phyloP scores from a whole-genome alignment of 2,888 invertebrate species.

The Abrostola triplasia region DNA sequence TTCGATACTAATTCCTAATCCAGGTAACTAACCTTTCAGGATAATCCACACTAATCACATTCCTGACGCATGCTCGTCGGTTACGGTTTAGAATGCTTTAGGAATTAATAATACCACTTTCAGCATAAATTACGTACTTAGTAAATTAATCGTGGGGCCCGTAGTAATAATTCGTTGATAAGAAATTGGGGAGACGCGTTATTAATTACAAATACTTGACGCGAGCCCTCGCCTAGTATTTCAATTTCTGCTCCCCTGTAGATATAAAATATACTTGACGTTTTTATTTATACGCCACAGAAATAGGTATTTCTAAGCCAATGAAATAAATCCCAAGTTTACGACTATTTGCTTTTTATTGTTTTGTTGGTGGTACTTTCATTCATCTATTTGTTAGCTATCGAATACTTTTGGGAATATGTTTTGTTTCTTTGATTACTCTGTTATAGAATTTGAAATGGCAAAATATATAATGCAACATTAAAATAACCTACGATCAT shows the following conservation, averaged over 20 bases:
- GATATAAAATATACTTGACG: constrained; percentile 6
- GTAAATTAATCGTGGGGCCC: background rate
- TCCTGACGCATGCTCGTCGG: no score
- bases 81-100: background rate
- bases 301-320: background rate
- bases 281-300: constrained; percentile 9
- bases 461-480: no score
- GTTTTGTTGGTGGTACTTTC: constrained; percentile 8
- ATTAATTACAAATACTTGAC: constrained; percentile 9
- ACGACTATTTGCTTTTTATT: constrained; percentile 15
- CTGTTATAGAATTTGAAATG: no score
- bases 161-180: constrained; percentile 6
- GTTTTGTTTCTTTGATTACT: constrained; percentile 8
- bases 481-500: no score
- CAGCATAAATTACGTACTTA: background rate
- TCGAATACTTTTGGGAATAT: no score
- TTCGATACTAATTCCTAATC: no score
- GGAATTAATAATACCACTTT: background rate
- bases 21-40: no score
- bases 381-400: background rate
- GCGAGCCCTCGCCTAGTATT: background rate
- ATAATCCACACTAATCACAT: no score
- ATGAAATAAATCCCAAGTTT: constrained; percentile 18
- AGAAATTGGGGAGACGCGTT: constrained; percentile 6
- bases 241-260: constrained; percentile 7